phyloP scores from a whole-genome alignment of 2,113 vertebrate species.

The Cinclus cinclus region DNA sequence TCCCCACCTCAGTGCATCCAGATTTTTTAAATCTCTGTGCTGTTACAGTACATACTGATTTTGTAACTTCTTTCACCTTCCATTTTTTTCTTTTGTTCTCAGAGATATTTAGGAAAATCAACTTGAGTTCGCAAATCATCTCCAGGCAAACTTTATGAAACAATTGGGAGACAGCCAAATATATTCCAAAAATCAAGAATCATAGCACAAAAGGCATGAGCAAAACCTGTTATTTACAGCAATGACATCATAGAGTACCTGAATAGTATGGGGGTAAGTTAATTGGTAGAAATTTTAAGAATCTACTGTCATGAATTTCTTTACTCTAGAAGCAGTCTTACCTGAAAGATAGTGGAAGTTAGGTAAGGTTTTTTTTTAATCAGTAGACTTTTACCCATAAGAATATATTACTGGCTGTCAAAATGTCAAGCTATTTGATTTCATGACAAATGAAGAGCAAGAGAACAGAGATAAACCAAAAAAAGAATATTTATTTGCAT shows the following conservation, averaged over 20 bases:
- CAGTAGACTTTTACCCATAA: background rate
- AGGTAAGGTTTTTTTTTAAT: background rate
- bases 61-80: background rate
- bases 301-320: background rate
- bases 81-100: background rate
- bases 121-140: background rate
- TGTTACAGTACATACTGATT: background rate
- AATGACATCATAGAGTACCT: background rate
- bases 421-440: constrained; percentile 7
- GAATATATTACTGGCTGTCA: background rate
- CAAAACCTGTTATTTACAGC: background rate
- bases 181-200: background rate
- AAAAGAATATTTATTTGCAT: background rate
- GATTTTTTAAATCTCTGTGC: background rate
- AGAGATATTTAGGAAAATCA: background rate
- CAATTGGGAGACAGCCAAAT: background rate
- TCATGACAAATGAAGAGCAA: constrained; percentile 4
- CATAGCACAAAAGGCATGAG: background rate
- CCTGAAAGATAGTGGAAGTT: background rate
- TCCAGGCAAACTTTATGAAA: background rate
- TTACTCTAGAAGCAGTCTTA: background rate
- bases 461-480: background rate
- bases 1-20: background rate
- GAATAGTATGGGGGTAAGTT: background rate
- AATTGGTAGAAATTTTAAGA: background rate